A percentile compares a stretch with the other conserved stretches of the same genome.
Evolutionary conservation across 2,797 vertebrate species (phyloP).

Genomic region (Lacerta viridis): DNA sequence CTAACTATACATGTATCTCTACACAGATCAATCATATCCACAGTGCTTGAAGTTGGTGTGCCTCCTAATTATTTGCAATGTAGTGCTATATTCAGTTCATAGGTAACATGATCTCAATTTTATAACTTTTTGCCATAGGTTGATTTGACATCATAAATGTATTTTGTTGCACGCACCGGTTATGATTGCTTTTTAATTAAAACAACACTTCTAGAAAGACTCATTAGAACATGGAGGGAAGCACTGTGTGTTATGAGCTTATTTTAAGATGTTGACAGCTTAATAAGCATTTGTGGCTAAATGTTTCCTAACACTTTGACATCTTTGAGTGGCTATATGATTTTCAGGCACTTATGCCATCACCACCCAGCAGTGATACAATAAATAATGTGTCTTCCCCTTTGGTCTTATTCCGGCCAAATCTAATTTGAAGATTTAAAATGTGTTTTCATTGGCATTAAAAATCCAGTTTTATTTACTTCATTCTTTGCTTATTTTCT

Average conservation of each 20-base stretch:
- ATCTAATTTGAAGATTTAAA: constrained; percentile 25
- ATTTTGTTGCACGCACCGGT: constrained; percentile 45
- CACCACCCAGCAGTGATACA: neutral
- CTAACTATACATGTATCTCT: neutral
- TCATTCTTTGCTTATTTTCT: constrained; percentile 6
- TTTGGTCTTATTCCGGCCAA: constrained; percentile 30
- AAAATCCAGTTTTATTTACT: constrained; percentile 19
- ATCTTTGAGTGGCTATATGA: constrained; percentile 46
- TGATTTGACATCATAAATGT: constrained; percentile 43
- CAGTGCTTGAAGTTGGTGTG: constrained; percentile 34
- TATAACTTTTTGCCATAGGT: constrained; percentile 44
- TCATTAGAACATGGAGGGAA: constrained; percentile 59
- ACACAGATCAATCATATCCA: neutral
- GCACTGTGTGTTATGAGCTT: constrained; percentile 41
- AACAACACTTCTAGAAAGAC: constrained; percentile 29
- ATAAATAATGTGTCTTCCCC: constrained; percentile 43
- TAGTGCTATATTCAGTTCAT: constrained; percentile 43
- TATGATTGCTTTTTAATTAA: constrained; percentile 67
- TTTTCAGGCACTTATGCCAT: constrained; percentile 43
- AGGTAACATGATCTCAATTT: constrained; percentile 63
- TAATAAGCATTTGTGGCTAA: constrained; percentile 53
- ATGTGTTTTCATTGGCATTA: neutral
- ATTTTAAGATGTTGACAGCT: constrained; percentile 56
- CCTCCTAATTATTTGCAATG: constrained; percentile 57
- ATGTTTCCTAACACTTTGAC: constrained; percentile 55